Evolutionary conservation across 1,140 invertebrate species (phyloP), one percentile per base, ranked within the genome.

Genomic region (Drosophila nigromelanica): DNA sequence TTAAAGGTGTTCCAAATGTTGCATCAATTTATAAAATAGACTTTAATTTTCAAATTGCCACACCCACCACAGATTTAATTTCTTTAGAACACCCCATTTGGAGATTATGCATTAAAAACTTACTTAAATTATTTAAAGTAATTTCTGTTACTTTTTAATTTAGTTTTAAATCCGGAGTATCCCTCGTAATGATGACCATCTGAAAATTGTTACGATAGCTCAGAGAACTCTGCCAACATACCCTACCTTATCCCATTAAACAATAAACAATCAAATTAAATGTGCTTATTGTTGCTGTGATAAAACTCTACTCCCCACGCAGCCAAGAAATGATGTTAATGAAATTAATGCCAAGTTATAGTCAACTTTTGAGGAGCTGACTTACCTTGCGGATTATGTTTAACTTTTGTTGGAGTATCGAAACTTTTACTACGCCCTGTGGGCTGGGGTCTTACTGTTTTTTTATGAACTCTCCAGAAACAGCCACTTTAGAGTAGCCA

Each of bases 201-300:
- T 42, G 21, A 15, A 40, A 45, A 50, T 51, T 48, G 42, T 71
- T 71, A 35, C 42, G 56, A 56, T 47, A 61, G 35, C 30, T 54
- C 30, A 18, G 51, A 42, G 55, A 69, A 14, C 43, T 43, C 30
- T 10, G 11, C 48, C 24, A 30, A 51, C 56, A 33, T 73, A 21
- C n/a, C 21, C 30, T 12, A 5, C 21, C 35, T 27, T 47, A 3
- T 15, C 39, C 45, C 30, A 43, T 48, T 10, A 47, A 77, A 73
- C 74, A 80, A 77, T 80, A 75, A 74, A 68, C 59, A 78, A 87
- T 70, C 60, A 72, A 81, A 81, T 81, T 75, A 78, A 78, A 69
- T 72, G 37, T 62, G 50, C 75, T 69, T 58, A 78, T 78, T 61
- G 60, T 66, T 73, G 47, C 58, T 7, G 54, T 40, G 39, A 56